Percentiles rank a stretch among this genome's conserved stretches.
Conservation (phyloP, 2,888 invertebrate genomes). For the Drosophila aldrichi region DNA sequence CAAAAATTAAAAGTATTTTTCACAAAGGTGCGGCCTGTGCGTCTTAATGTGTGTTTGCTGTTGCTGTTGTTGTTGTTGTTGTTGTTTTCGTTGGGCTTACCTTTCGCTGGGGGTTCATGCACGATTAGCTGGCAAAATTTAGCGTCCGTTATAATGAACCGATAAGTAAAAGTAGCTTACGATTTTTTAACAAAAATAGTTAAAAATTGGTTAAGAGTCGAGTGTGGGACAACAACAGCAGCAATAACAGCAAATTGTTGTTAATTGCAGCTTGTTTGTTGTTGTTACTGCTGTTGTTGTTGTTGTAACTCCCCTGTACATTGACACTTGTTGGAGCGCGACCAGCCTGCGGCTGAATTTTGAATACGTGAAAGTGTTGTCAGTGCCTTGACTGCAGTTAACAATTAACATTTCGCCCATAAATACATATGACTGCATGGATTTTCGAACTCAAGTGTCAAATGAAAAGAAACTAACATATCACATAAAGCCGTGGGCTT, state of each 20-base stretch:
- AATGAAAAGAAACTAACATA: conserved; percentile 18
- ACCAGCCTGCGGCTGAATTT: conserved; percentile 30
- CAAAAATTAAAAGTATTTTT: conserved; percentile 46
- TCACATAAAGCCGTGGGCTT: conserved; percentile 41
- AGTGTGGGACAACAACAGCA: conserved; percentile 9
- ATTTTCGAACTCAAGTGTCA: conserved; percentile 57
- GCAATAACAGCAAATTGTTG: conserved; percentile 49
- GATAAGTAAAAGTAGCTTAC: conserved; percentile 82
- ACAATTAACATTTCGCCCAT: conserved; percentile 74
- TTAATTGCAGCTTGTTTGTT: conserved; percentile 66
- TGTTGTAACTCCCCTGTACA: conserved; percentile 54
- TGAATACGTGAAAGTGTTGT: conserved; percentile 66
- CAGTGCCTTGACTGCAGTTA: conserved; percentile 42
- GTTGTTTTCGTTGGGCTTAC: conserved; percentile 37
- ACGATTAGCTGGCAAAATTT: conserved; percentile 74
- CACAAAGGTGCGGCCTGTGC: conserved; percentile 48
- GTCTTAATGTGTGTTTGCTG: neutral
- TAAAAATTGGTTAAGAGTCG: conserved; percentile 43
- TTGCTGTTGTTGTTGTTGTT: conserved; percentile 5
- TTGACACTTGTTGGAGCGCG: conserved; percentile 58
- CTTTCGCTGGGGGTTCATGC: conserved; percentile 76
- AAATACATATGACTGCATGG: conserved; percentile 63
- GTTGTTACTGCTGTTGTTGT: conserved; percentile 40
- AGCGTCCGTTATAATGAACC: conserved; percentile 72
- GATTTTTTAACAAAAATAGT: conserved; percentile 55